phyloP scores from a whole-genome alignment of 1,140 invertebrate species.

The Prorops nasuta region DNA sequence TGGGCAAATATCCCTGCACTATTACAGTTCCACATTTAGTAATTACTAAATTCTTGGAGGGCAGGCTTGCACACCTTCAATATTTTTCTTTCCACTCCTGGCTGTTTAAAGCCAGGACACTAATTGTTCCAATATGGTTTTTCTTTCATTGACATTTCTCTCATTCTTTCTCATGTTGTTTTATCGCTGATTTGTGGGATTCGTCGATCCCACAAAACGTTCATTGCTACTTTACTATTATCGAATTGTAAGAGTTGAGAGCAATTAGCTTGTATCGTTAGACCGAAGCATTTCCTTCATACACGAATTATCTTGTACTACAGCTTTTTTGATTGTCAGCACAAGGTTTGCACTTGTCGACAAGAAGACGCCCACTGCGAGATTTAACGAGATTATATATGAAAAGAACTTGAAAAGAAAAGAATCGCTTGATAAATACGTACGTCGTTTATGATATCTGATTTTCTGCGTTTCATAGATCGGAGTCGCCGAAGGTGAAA shows the following conservation, averaged over 20 bases:
- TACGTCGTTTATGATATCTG: constrained; percentile 31
- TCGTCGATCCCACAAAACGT: too few relatives aligned
- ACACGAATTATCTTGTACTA: constrained; percentile 33
- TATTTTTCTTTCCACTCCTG: too few relatives aligned
- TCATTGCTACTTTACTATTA: constrained; percentile 7
- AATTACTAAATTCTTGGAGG: too few relatives aligned
- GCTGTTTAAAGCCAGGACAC: too few relatives aligned
- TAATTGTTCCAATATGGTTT: too few relatives aligned
- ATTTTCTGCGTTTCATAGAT: constrained; percentile 47
- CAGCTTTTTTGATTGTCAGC: constrained; percentile 50
- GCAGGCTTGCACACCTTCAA: too few relatives aligned
- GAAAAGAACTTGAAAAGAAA: constrained; percentile 16
- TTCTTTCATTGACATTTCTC: too few relatives aligned
- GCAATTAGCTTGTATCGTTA: constrained; percentile 28
- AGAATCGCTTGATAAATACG: constrained; percentile 33
- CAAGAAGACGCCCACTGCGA: constrained; percentile 53
- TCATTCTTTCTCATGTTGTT: too few relatives aligned
- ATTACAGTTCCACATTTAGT: too few relatives aligned
- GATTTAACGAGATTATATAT: constrained; percentile 32
- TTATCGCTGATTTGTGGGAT: too few relatives aligned
- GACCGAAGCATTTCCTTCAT: constrained; percentile 32
- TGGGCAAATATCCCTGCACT: too few relatives aligned
- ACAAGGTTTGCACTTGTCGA: constrained; percentile 53
- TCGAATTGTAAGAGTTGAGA: constrained; percentile 8
- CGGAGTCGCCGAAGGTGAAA: constrained; percentile 44